These are phyloP conservation scores for Paralvinella palmiformis DNA, from an alignment of 1,140 invertebrate genomes.

Conservation along the genomic window DNA sequence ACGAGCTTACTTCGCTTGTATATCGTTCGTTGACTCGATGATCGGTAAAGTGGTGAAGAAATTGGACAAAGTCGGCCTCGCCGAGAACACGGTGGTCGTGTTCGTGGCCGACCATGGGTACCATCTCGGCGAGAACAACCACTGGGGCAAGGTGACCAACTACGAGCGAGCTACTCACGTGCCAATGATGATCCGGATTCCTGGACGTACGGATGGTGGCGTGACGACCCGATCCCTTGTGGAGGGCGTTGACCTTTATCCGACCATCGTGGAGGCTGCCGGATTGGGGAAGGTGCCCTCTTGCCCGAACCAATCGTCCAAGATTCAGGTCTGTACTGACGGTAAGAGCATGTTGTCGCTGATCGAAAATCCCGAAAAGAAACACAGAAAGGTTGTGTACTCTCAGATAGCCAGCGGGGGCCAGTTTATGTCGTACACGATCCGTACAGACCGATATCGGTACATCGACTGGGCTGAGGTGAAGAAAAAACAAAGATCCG, in stretches of 20 bases:
- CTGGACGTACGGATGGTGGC: background rate
- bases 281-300: background rate
- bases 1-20: background rate
- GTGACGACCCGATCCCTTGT: background rate
- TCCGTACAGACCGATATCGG: no score
- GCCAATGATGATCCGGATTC: background rate
- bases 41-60: conserved; percentile 22
- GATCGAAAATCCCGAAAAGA: no score
- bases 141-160: conserved; percentile 11
- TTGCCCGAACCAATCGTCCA: background rate
- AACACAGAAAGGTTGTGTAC: no score
- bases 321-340: background rate
- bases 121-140: conserved; percentile 23
- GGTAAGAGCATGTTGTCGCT: background rate
- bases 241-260: background rate
- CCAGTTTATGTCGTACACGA: no score
- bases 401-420: no score
- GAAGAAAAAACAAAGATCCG: no score
- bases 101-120: no score
- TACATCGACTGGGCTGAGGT: no score
- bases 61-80: conserved; percentile 20
- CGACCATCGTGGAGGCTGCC: background rate
- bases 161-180: background rate
- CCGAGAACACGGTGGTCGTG: conserved; percentile 24
- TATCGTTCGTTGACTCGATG: conserved; percentile 1